Conservation (phyloP, 1,140 invertebrate species). For the Halesus radiatus region DNA sequence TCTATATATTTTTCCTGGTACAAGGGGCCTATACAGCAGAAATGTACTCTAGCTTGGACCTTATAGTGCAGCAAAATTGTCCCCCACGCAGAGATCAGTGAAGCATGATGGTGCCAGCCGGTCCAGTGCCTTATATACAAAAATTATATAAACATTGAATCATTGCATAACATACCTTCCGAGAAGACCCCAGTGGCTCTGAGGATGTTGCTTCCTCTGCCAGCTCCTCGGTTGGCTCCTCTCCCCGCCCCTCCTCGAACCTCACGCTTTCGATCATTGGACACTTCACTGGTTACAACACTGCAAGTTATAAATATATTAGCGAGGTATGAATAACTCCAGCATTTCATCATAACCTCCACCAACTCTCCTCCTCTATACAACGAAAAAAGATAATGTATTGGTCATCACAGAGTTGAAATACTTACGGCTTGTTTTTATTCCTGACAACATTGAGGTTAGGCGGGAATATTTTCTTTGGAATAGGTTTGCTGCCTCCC, state of each 20-base stretch:
- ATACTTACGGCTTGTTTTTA: constrained; percentile 66
- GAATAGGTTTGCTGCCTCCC: constrained; percentile 63
- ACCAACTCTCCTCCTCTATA: neutral
- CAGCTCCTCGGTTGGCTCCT: constrained; percentile 58
- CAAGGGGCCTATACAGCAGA: too few relatives aligned
- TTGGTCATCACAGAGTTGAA: neutral
- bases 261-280: constrained; percentile 8
- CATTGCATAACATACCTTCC: constrained; percentile 59
- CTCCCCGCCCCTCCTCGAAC: constrained; percentile 60
- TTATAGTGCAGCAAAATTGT: too few relatives aligned
- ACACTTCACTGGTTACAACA: constrained; percentile 4
- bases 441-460: constrained; percentile 68
- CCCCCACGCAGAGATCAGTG: too few relatives aligned
- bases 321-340: too few relatives aligned
- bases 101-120: too few relatives aligned
- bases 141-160: too few relatives aligned
- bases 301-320: neutral
- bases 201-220: constrained; percentile 62
- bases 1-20: too few relatives aligned
- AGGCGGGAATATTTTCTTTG: constrained; percentile 67
- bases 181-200: constrained; percentile 67
- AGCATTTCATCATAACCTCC: too few relatives aligned
- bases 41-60: too few relatives aligned
- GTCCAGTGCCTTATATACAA: too few relatives aligned
- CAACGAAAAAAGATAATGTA: neutral